These are phyloP conservation scores for Microtus montanus DNA, from an alignment of 2,113 vertebrate genomes.

Conservation along the genomic window DNA sequence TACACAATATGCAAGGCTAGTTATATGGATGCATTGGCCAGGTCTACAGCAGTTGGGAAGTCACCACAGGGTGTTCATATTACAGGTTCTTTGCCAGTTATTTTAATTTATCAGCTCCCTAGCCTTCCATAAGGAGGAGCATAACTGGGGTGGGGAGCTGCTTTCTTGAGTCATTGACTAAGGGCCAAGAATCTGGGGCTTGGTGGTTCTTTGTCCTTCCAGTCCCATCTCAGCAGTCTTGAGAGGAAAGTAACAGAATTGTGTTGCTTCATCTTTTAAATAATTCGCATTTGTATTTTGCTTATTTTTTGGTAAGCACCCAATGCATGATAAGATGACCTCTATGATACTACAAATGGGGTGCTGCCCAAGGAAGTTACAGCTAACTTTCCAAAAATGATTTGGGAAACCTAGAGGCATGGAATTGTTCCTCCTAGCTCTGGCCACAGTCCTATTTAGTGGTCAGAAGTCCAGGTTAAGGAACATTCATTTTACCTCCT, in stretches of 20 bases:
- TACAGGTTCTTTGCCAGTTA: not conserved
- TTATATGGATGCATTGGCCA: not conserved
- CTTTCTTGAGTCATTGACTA: not conserved
- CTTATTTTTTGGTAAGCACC: not conserved
- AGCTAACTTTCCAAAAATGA: not conserved
- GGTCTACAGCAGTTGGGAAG: not conserved
- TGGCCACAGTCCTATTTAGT: not conserved
- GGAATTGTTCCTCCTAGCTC: not conserved
- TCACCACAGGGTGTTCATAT: not conserved
- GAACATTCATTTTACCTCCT: not conserved
- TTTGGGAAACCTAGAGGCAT: slow-evolving; percentile 1
- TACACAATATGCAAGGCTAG: not conserved
- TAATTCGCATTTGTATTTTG: slow-evolving; percentile 37
- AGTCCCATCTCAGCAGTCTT: not conserved
- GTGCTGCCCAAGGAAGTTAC: not conserved
- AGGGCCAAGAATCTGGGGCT: not conserved
- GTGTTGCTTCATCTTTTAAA: not conserved
- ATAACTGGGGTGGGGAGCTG: not conserved
- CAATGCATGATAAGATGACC: not conserved
- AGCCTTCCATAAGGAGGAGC: not conserved
- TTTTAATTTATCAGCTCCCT: not conserved
- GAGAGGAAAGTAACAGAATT: not conserved
- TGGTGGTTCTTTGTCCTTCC: not conserved
- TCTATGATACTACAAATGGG: not conserved
- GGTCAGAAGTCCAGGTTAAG: slow-evolving; percentile 30